phyloP scores from a whole-genome alignment of 2,888 invertebrate species.

The Brenthis daphne region DNA sequence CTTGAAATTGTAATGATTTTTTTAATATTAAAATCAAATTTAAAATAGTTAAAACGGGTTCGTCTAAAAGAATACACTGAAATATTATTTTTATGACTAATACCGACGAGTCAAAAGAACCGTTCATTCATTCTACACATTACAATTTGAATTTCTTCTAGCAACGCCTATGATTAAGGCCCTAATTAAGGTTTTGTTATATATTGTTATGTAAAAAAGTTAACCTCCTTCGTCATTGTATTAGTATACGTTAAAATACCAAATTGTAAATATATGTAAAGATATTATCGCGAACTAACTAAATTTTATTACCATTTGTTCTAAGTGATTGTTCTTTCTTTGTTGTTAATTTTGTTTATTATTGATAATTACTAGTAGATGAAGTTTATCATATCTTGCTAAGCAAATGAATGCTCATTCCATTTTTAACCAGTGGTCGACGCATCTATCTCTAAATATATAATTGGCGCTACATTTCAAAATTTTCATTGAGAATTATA shows the following conservation, averaged over 20 bases:
- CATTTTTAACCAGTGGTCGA: slow-evolving; percentile 48
- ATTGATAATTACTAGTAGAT: slow-evolving; percentile 51
- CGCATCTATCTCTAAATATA: slow-evolving; percentile 26
- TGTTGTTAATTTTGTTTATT: slow-evolving; percentile 79
- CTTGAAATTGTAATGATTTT: no score
- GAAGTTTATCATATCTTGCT: slow-evolving; percentile 43
- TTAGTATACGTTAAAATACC: slow-evolving; percentile 80
- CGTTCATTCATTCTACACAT: no score
- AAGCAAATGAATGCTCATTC: slow-evolving; percentile 54
- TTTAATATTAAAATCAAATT: no score
- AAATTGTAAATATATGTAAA: slow-evolving; percentile 81
- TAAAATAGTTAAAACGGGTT: no score
- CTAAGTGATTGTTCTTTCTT: slow-evolving; percentile 78
- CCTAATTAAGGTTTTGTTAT: slow-evolving; percentile 65
- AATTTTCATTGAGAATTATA: not conserved
- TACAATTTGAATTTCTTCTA: not conserved
- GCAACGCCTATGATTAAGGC: slow-evolving; percentile 38
- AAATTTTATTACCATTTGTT: slow-evolving; percentile 81
- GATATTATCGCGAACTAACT: slow-evolving; percentile 78
- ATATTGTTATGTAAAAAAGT: slow-evolving; percentile 75
- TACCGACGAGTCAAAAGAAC: no score
- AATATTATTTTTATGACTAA: no score
- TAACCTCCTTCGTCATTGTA: slow-evolving; percentile 70
- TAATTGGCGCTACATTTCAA: slow-evolving; percentile 28
- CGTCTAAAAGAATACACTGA: no score